Evolutionary conservation across 2,888 invertebrate genomes (phyloP).

Genomic region (Andrena flavipes): DNA sequence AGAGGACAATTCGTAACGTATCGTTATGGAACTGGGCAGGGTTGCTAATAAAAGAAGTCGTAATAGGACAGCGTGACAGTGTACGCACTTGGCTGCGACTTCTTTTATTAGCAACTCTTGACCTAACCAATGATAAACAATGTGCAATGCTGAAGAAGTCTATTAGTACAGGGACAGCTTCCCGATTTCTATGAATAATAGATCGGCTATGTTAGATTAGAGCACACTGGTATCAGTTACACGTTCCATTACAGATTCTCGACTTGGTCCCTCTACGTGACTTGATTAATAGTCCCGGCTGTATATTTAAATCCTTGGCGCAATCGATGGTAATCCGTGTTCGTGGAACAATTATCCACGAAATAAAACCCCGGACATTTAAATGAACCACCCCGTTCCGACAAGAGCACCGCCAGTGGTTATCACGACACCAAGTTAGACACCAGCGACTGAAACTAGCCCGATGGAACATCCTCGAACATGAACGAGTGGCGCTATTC

Average conservation of each 20-base stretch:
- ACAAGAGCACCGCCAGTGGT: too few relatives aligned
- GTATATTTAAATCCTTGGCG: conserved; percentile 61
- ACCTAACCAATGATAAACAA: neutral
- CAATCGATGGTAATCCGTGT: conserved; percentile 55
- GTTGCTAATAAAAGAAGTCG: too few relatives aligned
- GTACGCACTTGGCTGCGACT: neutral
- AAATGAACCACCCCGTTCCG: too few relatives aligned
- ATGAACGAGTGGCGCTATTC: too few relatives aligned
- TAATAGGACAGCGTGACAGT: too few relatives aligned
- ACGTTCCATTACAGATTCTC: conserved; percentile 47
- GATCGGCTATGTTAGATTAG: neutral
- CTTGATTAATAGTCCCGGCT: conserved; percentile 63
- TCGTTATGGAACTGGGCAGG: too few relatives aligned
- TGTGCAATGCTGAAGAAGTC: conserved; percentile 24
- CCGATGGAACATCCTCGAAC: too few relatives aligned
- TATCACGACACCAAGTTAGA: too few relatives aligned
- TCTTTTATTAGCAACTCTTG: too few relatives aligned
- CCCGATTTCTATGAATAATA: conserved; percentile 35
- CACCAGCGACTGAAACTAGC: too few relatives aligned
- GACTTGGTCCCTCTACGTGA: conserved; percentile 42
- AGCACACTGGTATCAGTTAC: conserved; percentile 17
- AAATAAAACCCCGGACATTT: conserved; percentile 17
- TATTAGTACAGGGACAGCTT: conserved; percentile 14
- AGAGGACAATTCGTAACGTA: too few relatives aligned
- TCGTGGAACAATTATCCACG: conserved; percentile 35